Base-by-base conservation (phyloP, 1,140 invertebrate species). In the Lerema accius region DNA sequence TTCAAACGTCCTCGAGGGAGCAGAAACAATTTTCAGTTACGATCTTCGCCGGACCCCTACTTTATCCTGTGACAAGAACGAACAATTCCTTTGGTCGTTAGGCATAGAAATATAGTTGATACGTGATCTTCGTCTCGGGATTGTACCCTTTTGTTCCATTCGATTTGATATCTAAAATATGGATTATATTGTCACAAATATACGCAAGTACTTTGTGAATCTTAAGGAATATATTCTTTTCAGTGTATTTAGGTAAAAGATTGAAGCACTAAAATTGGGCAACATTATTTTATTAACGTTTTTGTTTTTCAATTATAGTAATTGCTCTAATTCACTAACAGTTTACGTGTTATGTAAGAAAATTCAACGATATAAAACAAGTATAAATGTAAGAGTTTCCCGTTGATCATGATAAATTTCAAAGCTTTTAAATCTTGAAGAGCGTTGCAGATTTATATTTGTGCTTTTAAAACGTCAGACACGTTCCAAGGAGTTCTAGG, bases 11-110 rank as follows among this genome's bases (percentile, higher is more conserved):
- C 73, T 67, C 67, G 59, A 53, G 76, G 79, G 67, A 32, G 63
- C 64, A 62, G 56, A 80, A 83, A 84, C 81, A 84, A 84, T 84
- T 82, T 82, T 78, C 79, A 80, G 79, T 78, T 79, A 78, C 78
- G 79, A 75, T 71, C 74, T 72, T 65, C 62, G 63, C 68, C 65
- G 78, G 69, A 71, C 71, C 69, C 71, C 59, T 56, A 61, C 51
- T 53, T 50, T 53, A 55, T 69, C 43, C 46, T 51, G 70, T 73
- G 71, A 77, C 74, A 74, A 71, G 72, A 65, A 60, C 53, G 69
- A 71, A 69, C 68, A 65, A 76, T 72, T 71, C 71, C 69, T 65
- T 55, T 55, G 39, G 63, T 76, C 69, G 69, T 78, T 78, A 77
- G 62, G 69, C 48, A 61, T 61, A 48, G 48, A 61, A 61, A 61